Conservation (phyloP, 2,888 invertebrate genomes). For the Drosophila affinis region DNA sequence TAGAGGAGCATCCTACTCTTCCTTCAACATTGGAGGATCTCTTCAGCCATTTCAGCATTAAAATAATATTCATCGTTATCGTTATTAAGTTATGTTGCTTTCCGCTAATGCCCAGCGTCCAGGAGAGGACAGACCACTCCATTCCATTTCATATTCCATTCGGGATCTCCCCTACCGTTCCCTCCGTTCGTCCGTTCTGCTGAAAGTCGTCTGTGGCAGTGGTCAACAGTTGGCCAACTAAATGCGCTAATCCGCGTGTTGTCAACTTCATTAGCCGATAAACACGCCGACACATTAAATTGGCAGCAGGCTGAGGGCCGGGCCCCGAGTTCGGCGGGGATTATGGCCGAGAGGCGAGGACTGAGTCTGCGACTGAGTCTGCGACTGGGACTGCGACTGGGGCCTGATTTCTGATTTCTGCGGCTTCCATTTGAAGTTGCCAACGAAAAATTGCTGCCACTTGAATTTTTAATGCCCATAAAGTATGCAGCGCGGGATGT, state of each 20-base stretch:
- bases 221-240: conserved; percentile 66
- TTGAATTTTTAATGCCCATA: conserved; percentile 83
- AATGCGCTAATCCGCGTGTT: conserved; percentile 84
- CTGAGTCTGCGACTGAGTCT: background rate
- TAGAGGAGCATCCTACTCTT: conserved; percentile 1
- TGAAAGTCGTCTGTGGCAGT: conserved; percentile 15
- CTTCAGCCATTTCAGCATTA: conserved; percentile 69
- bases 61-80: conserved; percentile 81
- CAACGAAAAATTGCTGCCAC: conserved; percentile 83
- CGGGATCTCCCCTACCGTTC: no score
- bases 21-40: conserved; percentile 16
- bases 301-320: conserved; percentile 56
- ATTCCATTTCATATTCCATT: background rate
- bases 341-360: conserved; percentile 7
- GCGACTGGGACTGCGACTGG: background rate
- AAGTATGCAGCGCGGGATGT: conserved; percentile 72
- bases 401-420: conserved; percentile 35
- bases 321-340: conserved; percentile 15
- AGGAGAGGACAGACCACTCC: conserved; percentile 3
- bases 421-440: conserved; percentile 81
- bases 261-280: conserved; percentile 84
- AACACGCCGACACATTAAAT: conserved; percentile 83
- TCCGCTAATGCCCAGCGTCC: conserved; percentile 64
- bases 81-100: conserved; percentile 80
- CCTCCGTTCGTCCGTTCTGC: background rate